Conservation (phyloP, 2,888 invertebrate species). For the Scaptomyza reducta region DNA sequence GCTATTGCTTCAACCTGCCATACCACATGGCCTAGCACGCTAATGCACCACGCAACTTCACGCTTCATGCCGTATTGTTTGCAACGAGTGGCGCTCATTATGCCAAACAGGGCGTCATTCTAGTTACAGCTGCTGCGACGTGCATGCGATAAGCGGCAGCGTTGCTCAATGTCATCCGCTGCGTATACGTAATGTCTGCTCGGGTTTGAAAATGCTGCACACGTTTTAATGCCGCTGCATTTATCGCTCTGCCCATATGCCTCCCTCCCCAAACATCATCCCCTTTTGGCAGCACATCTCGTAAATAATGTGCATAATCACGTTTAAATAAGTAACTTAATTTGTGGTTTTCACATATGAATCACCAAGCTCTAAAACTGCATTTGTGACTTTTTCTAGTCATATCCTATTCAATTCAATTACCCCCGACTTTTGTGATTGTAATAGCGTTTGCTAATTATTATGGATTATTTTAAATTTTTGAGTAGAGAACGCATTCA, state of each 20-base stretch:
- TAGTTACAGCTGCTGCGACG: conserved; percentile 68
- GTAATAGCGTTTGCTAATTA: not conserved
- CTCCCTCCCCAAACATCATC: no score
- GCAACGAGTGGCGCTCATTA: conserved; percentile 61
- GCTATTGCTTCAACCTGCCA: conserved; percentile 2
- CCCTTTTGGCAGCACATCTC: conserved; percentile 28
- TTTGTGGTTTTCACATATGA: conserved; percentile 70
- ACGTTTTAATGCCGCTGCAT: conserved; percentile 71
- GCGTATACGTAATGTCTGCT: conserved; percentile 68
- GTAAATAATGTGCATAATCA: conserved; percentile 77
- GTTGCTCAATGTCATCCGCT: conserved; percentile 66
- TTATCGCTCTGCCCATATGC: conserved; percentile 50
- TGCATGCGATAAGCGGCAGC: conserved; percentile 68
- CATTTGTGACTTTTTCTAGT: not conserved
- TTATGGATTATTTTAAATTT: no score
- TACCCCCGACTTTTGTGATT: not conserved
- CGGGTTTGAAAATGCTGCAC: conserved; percentile 59
- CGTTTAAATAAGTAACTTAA: conserved; percentile 79
- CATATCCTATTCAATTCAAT: not conserved
- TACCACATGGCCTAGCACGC: conserved; percentile 39
- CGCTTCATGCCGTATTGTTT: conserved; percentile 27
- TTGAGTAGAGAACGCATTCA: no score
- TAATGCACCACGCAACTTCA: conserved; percentile 33
- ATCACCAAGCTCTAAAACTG: conserved; percentile 59
- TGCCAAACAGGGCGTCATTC: conserved; percentile 68